These are phyloP conservation scores for Blomia tropicalis DNA, from an alignment of 2,888 invertebrate genomes.

Conservation along the genomic window DNA sequence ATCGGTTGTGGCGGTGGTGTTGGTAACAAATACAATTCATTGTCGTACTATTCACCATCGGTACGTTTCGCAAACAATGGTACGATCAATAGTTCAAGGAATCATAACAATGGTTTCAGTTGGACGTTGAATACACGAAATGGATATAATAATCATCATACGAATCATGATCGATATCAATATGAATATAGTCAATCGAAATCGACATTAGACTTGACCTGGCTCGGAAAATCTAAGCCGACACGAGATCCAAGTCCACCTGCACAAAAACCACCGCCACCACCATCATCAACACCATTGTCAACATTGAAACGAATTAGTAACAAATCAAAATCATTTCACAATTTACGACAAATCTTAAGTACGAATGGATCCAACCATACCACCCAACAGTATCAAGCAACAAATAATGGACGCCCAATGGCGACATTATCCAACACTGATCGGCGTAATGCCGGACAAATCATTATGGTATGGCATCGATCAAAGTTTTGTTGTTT, in stretches of 20 bases:
- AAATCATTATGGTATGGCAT: not conserved
- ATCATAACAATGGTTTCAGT: not conserved
- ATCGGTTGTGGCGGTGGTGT: not conserved
- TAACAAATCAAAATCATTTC: not conserved
- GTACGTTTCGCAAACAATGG: not conserved
- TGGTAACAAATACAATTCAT: not conserved
- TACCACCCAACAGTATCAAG: not conserved
- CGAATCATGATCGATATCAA: too few species aligned
- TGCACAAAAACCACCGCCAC: not conserved
- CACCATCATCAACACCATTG: too few species aligned
- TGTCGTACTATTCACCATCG: constrained; percentile 10
- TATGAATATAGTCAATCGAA: constrained; percentile 13
- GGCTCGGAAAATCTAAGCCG: not conserved
- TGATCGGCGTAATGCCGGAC: not conserved
- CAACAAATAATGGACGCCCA: not conserved
- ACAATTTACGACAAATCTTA: constrained; percentile 1
- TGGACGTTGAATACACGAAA: not conserved
- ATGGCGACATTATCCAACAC: not conserved
- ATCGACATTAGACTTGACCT: constrained; percentile 3
- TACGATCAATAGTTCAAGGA: not conserved
- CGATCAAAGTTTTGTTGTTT: too few species aligned
- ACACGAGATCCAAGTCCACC: too few species aligned
- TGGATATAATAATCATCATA: not conserved
- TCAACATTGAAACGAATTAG: not conserved
- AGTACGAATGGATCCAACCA: not conserved